Percentiles rank a stretch among this genome's conserved stretches.
Conservation (phyloP, 2,113 vertebrate species). For the Myotis yumanensis region DNA sequence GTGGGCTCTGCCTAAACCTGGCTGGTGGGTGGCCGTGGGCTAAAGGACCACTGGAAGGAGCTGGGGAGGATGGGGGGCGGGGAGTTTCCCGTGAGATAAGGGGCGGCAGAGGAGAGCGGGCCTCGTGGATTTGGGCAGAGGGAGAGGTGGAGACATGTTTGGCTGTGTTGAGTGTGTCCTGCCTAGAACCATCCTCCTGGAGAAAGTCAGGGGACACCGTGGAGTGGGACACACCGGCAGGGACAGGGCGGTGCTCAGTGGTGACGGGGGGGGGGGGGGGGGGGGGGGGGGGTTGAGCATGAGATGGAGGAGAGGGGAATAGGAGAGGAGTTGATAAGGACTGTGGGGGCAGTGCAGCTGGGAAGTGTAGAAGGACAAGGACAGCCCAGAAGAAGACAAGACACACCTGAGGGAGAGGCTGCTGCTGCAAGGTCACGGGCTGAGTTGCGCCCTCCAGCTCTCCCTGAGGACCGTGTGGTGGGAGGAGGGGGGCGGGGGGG, state of each 20-base stretch:
- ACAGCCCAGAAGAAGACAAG: not conserved
- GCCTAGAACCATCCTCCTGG: not conserved
- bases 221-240: rapidly evolving
- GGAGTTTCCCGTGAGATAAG: rapidly evolving
- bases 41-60: not conserved
- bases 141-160: rapidly evolving
- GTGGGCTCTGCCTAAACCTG: not conserved
- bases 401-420: rapidly evolving
- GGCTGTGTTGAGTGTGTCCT: not conserved
- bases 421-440: not conserved
- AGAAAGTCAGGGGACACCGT: rapidly evolving
- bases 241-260: rapidly evolving
- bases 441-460: rapidly evolving
- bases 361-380: no score
- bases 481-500: not conserved
- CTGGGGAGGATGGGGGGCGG: not conserved
- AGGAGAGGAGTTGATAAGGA: no score
- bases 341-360: no score
- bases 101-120: not conserved
- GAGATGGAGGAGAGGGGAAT: not conserved
- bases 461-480: not conserved
- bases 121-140: rapidly evolving
- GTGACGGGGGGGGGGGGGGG: no score
- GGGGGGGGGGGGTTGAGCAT: no score
- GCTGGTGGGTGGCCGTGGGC: rapidly evolving